Evolutionary conservation across 2,113 vertebrate species (phyloP), one percentile per base, ranked within the genome.

Genomic region (Thalassarche chlororhynchos): DNA sequence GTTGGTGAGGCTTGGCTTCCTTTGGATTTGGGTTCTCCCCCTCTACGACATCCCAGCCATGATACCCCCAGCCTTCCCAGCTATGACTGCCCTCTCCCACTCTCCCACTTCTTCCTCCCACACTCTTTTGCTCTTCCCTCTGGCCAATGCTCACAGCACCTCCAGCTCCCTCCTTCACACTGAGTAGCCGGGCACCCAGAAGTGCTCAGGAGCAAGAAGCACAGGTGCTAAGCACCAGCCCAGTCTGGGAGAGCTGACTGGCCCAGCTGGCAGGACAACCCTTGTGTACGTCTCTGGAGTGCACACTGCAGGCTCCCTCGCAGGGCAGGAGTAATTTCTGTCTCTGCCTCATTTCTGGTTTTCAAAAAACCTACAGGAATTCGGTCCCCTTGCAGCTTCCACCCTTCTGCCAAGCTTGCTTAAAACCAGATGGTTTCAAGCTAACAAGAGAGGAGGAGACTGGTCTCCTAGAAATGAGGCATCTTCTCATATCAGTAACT

Each of bases 61-160:
- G 12, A 47, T 8, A 42, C 2, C 28, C 13, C 12, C 16, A 34
- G 19, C 9, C 32, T 42, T 80, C 38, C 10, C 18, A 20, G 25
- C 13, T 49, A 34, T 1, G 7, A 32, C 11, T n/a, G 23, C 54
- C 46, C 28, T 70, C 36, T 66, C 36, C 26, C 8, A 6, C 28
- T 87, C 54, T 23, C 10, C 34, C 52, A 31, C 23, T 71, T 70
- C 32, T 46, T 76, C 31, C 31, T 52, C 20, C 21, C 42, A 6
- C 0, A 0, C 10, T 29, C 24, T 49, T 74, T 34, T 0, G 0
- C 49, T 55, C 42, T 61, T 57, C 40, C 17, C 20, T 54, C 46
- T 13, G n/a, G 70, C 16, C 40, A 75, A 14, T 1, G 4, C 24
- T 69, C 55, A 8, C 24, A 81, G 72, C 36, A 58, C 18, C 31